phyloP scores from a whole-genome alignment of 1,140 invertebrate species.

The Bombus fervidus region DNA sequence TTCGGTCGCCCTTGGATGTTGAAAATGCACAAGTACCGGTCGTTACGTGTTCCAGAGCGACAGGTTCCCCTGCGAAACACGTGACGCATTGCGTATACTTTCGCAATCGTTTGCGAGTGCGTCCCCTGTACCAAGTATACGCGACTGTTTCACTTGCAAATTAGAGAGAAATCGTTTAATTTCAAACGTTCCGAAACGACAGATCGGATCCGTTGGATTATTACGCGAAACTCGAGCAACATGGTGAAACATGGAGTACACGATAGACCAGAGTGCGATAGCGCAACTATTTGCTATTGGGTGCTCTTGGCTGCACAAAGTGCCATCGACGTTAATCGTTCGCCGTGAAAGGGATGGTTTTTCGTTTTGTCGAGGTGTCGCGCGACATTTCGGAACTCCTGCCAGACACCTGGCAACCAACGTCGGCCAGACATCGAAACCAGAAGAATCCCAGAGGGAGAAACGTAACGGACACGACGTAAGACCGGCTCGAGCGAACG shows the following conservation, averaged over 20 bases:
- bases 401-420: constrained; percentile 4
- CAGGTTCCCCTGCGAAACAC: constrained; percentile 63
- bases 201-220: too few relatives aligned
- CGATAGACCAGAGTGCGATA: too few relatives aligned
- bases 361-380: neutral
- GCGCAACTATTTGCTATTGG: neutral
- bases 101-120: constrained; percentile 28
- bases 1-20: constrained; percentile 59
- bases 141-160: neutral
- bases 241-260: too few relatives aligned
- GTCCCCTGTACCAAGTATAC: constrained; percentile 6
- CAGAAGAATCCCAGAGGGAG: constrained; percentile 40
- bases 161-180: neutral
- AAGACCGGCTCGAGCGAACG: constrained; percentile 34
- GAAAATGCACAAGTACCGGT: constrained; percentile 60
- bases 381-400: constrained; percentile 12
- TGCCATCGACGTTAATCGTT: neutral
- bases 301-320: neutral
- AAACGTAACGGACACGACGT: constrained; percentile 31
- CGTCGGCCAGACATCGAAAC: constrained; percentile 22
- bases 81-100: constrained; percentile 50
- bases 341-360: neutral
- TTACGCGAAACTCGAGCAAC: too few relatives aligned
- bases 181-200: neutral
- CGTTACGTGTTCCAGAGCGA: constrained; percentile 60